Percentiles rank a stretch among this genome's conserved stretches.
Evolutionary conservation across 2,888 invertebrate genomes (phyloP).

Genomic region (Diaprepes abbreviatus): DNA sequence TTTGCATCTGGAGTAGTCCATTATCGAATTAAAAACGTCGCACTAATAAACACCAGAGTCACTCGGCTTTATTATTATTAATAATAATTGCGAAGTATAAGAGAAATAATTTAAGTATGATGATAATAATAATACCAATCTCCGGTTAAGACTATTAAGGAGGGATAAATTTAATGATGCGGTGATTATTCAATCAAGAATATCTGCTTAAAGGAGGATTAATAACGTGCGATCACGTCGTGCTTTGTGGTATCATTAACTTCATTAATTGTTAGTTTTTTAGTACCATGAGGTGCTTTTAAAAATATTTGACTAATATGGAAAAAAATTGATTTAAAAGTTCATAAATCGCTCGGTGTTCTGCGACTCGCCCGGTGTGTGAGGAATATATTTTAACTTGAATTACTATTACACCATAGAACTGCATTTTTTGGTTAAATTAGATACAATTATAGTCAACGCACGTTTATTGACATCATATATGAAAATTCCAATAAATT

Average conservation of each 20-base stretch:
- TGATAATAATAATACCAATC: slow-evolving; percentile 48
- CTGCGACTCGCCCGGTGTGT: too few relatives aligned
- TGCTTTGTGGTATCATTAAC: background rate
- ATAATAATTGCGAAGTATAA: slow-evolving; percentile 49
- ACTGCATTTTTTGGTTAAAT: too few relatives aligned
- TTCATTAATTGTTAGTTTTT: background rate
- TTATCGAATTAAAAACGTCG: slow-evolving; percentile 48
- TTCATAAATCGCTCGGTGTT: too few relatives aligned
- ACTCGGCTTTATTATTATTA: slow-evolving; percentile 47
- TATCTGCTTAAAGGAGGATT: slow-evolving; percentile 41
- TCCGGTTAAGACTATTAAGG: slow-evolving; percentile 38
- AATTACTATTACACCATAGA: too few relatives aligned
- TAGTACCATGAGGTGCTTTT: too few relatives aligned
- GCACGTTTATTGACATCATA: too few relatives aligned
- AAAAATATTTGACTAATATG: too few relatives aligned
- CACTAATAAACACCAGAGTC: slow-evolving; percentile 49
- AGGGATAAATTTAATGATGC: slow-evolving; percentile 46
- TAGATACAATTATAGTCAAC: too few relatives aligned
- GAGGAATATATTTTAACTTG: too few relatives aligned
- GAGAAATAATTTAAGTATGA: slow-evolving; percentile 47
- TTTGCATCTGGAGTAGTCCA: slow-evolving; percentile 47
- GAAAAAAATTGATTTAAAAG: too few relatives aligned
- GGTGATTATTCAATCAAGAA: slow-evolving; percentile 47
- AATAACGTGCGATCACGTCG: slow-evolving; percentile 26
- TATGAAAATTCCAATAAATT: too few relatives aligned